Conservation (phyloP, 2,888 invertebrate genomes). For the Brenthis hecate region DNA sequence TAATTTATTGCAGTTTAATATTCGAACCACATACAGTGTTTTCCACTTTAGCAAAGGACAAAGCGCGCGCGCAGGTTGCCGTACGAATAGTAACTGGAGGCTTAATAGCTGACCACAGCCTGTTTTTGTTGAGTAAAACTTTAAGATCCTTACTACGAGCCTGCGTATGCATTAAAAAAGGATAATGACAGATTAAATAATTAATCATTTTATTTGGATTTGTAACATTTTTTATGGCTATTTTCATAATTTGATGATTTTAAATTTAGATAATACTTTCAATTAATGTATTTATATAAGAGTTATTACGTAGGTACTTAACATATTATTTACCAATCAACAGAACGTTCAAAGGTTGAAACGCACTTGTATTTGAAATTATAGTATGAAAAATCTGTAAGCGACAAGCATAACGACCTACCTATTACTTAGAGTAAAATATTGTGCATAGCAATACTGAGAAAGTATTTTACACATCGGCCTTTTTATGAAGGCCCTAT, state of each 20-base stretch:
- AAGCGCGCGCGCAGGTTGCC: conserved; percentile 72
- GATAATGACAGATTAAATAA: conserved; percentile 24
- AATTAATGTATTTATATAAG: no score
- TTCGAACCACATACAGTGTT: conserved; percentile 3
- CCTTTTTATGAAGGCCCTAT: conserved; percentile 29
- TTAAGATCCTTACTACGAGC: conserved; percentile 60
- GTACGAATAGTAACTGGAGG: conserved; percentile 74
- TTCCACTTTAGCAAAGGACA: conserved; percentile 37
- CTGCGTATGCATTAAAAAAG: conserved; percentile 61
- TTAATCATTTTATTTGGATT: neutral
- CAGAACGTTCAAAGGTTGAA: conserved; percentile 9
- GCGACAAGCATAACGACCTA: conserved; percentile 27
- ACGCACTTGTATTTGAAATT: conserved; percentile 23
- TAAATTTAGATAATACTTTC: no score
- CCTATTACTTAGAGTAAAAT: conserved; percentile 29
- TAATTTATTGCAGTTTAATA: neutral
- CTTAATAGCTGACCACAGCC: conserved; percentile 72
- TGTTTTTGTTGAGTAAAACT: conserved; percentile 70
- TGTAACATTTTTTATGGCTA: neutral
- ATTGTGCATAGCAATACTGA: conserved; percentile 32
- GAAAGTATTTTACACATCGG: conserved; percentile 27
- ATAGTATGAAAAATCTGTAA: conserved; percentile 29
- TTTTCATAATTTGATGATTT: no score
- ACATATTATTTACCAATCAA: conserved; percentile 12
- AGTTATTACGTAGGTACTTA: neutral